phyloP scores from a whole-genome alignment of 1,140 invertebrate genomes.

The Sesamia nonagrioides region DNA sequence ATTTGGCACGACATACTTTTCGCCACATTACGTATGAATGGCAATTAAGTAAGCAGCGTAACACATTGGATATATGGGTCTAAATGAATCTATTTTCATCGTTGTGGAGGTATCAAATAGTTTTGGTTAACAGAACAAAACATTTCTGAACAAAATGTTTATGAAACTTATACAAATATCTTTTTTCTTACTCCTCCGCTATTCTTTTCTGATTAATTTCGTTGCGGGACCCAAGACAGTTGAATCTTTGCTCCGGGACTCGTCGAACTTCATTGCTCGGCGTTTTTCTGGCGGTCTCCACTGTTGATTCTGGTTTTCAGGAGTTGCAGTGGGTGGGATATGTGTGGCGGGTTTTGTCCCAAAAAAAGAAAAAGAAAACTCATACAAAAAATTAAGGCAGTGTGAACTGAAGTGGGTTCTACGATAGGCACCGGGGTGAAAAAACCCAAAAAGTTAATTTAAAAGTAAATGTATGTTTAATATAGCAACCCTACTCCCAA shows the following conservation, averaged over 20 bases:
- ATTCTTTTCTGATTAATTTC: too few relatives aligned
- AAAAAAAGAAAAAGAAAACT: background rate
- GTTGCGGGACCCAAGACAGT: too few relatives aligned
- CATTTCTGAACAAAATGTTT: too few relatives aligned
- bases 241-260: too few relatives aligned
- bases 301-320: too few relatives aligned
- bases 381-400: background rate
- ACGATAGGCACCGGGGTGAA: background rate
- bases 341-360: too few relatives aligned
- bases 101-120: background rate
- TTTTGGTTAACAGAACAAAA: too few relatives aligned
- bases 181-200: too few relatives aligned
- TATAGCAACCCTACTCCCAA: constrained; percentile 9
- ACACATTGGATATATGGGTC: background rate
- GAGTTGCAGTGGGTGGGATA: too few relatives aligned
- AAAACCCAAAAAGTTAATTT: background rate
- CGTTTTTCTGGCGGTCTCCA: too few relatives aligned
- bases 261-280: too few relatives aligned
- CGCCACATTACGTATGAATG: constrained; percentile 24
- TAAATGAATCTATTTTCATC: background rate
- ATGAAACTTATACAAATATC: background rate
- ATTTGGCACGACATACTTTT: constrained; percentile 9
- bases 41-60: background rate
- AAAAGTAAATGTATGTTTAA: constrained; percentile 9
- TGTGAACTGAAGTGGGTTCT: background rate